Evolutionary conservation across 2,888 invertebrate species (phyloP).

Genomic region (Plagodis dolabraria): DNA sequence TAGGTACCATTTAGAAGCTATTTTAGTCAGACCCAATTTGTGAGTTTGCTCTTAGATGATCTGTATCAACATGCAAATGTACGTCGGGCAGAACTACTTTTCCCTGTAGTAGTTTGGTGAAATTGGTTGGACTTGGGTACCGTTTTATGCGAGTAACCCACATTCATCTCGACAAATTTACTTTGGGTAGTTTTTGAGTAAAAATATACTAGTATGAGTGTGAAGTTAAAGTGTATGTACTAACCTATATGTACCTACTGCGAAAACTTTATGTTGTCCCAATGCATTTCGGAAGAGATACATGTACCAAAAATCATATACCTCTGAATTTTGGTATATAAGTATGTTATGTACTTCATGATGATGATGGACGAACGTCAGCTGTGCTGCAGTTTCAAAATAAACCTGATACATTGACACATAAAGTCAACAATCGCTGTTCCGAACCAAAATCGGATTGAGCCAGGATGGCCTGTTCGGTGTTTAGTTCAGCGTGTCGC

Average conservation of each 20-base stretch:
- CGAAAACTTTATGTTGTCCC: too few species aligned
- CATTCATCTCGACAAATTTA: neutral
- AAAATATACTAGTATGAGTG: neutral
- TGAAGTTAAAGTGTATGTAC: too few species aligned
- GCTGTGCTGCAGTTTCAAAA: slow-evolving; percentile 1
- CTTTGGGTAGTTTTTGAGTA: neutral
- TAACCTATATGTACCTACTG: too few species aligned
- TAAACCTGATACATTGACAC: slow-evolving; percentile 13
- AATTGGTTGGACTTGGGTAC: slow-evolving; percentile 4
- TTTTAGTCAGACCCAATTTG: slow-evolving; percentile 12
- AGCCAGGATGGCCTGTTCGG: slow-evolving; percentile 61
- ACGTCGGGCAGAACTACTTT: neutral
- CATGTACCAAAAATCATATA: too few species aligned
- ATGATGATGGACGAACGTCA: neutral
- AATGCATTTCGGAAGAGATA: too few species aligned
- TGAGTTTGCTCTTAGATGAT: slow-evolving; percentile 1
- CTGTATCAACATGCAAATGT: slow-evolving; percentile 12
- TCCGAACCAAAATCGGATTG: slow-evolving; percentile 47
- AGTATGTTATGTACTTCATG: too few species aligned
- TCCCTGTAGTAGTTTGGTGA: slow-evolving; percentile 7
- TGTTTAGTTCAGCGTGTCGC: slow-evolving; percentile 79
- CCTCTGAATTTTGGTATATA: too few species aligned
- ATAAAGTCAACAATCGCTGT: slow-evolving; percentile 51
- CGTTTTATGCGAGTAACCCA: slow-evolving; percentile 5
- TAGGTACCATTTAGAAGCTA: neutral